Conservation (phyloP, 1,140 invertebrate genomes). For the Dolichoris vasculosae region DNA sequence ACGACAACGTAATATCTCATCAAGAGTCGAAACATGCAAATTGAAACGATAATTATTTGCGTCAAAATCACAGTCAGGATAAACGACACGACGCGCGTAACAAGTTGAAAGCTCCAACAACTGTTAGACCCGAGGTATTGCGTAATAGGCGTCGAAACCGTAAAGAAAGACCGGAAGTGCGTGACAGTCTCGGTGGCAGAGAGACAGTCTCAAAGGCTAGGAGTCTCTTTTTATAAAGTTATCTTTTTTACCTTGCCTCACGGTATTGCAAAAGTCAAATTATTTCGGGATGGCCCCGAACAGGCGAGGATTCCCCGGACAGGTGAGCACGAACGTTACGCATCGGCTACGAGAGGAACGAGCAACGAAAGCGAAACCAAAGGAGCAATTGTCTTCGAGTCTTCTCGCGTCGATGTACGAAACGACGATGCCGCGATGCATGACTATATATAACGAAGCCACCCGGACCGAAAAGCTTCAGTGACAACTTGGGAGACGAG, state of each 20-base stretch:
- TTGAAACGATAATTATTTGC: not conserved
- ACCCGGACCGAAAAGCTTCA: not conserved
- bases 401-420: not conserved
- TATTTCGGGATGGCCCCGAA: slow-evolving; percentile 54
- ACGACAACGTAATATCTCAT: not conserved
- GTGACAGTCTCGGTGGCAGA: not conserved
- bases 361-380: slow-evolving; percentile 53
- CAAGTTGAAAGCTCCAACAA: not conserved
- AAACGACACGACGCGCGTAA: not conserved
- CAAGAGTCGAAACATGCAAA: not conserved
- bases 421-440: slow-evolving; percentile 32
- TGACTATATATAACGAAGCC: slow-evolving; percentile 41
- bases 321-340: slow-evolving; percentile 45
- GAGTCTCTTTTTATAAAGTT: no score
- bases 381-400: slow-evolving; percentile 30
- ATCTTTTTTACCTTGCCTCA: not conserved
- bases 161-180: slow-evolving; percentile 38
- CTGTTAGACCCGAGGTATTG: not conserved
- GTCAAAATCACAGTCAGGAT: not conserved
- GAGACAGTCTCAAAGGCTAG: not conserved
- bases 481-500: slow-evolving; percentile 4
- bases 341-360: slow-evolving; percentile 45
- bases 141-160: not conserved
- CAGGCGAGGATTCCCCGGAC: not conserved
- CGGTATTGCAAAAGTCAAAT: slow-evolving; percentile 55